Base-by-base conservation (phyloP, 2,113 vertebrate species). In the Galemys pyrenaicus region DNA sequence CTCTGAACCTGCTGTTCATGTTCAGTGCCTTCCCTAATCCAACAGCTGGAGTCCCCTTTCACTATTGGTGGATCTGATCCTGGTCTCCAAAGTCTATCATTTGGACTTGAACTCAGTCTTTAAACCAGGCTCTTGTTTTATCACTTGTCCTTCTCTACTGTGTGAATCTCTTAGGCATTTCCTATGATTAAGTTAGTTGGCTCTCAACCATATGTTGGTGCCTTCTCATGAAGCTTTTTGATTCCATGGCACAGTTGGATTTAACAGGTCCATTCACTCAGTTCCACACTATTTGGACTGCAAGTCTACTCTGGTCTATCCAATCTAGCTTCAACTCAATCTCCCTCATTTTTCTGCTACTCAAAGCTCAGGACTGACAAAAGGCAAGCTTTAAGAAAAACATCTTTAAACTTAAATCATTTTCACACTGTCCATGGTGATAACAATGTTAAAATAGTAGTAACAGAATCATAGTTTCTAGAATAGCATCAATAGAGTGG, bases 311-410 rank as follows among this genome's bases (percentile, higher is more conserved):
- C 46, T 94, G 15, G 3, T 78, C 74, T 79, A 19, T 22, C 24
- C 5, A 35, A 6, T 12, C 9, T 74, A n/a, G 5, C 30, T 60
- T 92, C 41, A 77, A 20, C 32, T n/a, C 17, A 91, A 41, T n/a
- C 4, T 7, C 24, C 56, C 9, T 56, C 26, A 75, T 75, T 51
- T 90, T 86, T 37, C 39, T 64, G 26, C 6, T 11, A 35, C 32
- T 20, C 22, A 64, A 73, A 3, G 54, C 10, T 35, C 30, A 79
- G 13, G 28, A 32, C 41, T 64, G 7, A 89, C 37, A 79, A 88
- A 96, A 70, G n/a, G n/a, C n/a, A 64, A 30, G 9, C 51, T 92
- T 65, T 75, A 58, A 86, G 41, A 24, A 71, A 88, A 93, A 58
- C 0, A 35, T 37, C 35, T 56, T 95, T 93, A 87, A 83, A 80